Base-by-base conservation (phyloP, 2,797 vertebrate species). In the Eulemur albifrons region DNA sequence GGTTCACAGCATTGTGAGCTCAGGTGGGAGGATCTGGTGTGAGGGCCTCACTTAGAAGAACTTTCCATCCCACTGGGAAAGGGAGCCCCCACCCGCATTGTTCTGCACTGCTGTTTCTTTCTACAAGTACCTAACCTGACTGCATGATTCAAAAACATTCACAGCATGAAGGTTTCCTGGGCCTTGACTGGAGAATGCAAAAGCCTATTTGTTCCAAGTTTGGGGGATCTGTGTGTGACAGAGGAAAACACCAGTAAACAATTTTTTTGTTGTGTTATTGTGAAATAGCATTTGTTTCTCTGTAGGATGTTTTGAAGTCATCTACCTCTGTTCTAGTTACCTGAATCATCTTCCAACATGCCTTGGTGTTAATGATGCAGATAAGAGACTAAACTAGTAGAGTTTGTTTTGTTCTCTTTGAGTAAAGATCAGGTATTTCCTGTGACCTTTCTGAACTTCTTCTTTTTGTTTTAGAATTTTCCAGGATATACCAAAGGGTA, bases 391-490 rank as follows among this genome's bases (percentile, higher is more conserved):
- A 59, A 84, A 21, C 67, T 90, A 23, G 43, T 65, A 14, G 27
- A 77, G 54, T n/a, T 77, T 61, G 40, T 86, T 94, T 91, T 61
- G 40, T 5, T 70, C 75, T 70, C 87, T 91, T 80, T 48, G 69
- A n/a, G 14, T 81, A 32, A 70, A 93, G 69, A 61, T 93, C 57
- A 69, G 80, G 38, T 72, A 59, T 93, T 93, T 95, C 52, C 77
- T 90, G 75, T 88, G 75, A 94, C 45, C 94, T 96, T 72, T 57
- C 83, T 87, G 86, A 94, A 94, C 87, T 97, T 97, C 65, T 77
- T 90, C 59, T 88, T 45, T 92, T 84, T 92, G 92, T 95, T 96
- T 84, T 1, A 21, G 79, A 90, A 70, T 35, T 96, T 96, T 94
- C 67, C 76, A 38, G 65, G 50, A 94, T 14, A 10, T 90, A 88